These are phyloP conservation scores for Antheraea assamensis DNA, from an alignment of 2,888 invertebrate genomes.

Conservation along the genomic window DNA sequence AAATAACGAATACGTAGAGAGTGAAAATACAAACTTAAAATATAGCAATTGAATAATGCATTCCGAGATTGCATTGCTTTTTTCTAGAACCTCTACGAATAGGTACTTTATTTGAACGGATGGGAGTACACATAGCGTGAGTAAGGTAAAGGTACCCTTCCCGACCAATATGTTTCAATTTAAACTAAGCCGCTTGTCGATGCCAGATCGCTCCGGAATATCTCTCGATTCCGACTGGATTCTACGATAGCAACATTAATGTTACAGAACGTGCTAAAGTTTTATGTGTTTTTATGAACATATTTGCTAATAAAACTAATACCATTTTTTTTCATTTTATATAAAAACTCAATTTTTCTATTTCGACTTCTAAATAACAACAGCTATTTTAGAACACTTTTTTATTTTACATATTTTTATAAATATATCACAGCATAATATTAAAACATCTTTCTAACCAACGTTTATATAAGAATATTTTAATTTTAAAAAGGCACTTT, in stretches of 20 bases:
- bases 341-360: not conserved
- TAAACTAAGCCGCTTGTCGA: conserved; percentile 79
- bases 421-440: too few relatives aligned
- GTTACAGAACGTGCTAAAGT: conserved; percentile 33
- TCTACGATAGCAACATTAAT: conserved; percentile 56
- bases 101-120: conserved; percentile 56
- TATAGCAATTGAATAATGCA: conserved; percentile 19
- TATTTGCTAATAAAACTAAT: not conserved
- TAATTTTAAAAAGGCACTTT: too few relatives aligned
- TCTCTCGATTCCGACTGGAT: conserved; percentile 64
- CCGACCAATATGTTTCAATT: conserved; percentile 79
- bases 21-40: conserved; percentile 1
- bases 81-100: conserved; percentile 28
- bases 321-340: not conserved
- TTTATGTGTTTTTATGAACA: conserved; percentile 3
- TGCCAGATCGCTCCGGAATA: conserved; percentile 63
- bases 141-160: conserved; percentile 66
- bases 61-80: conserved; percentile 22
- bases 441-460: too few relatives aligned
- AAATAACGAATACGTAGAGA: not conserved
- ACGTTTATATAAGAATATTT: too few relatives aligned
- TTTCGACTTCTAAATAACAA: not conserved
- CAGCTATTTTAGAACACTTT: not conserved
- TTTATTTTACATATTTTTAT: not conserved
- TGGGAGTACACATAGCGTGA: conserved; percentile 44